phyloP scores from a whole-genome alignment of 2,888 invertebrate species.

The Trachelus iudaicus region DNA sequence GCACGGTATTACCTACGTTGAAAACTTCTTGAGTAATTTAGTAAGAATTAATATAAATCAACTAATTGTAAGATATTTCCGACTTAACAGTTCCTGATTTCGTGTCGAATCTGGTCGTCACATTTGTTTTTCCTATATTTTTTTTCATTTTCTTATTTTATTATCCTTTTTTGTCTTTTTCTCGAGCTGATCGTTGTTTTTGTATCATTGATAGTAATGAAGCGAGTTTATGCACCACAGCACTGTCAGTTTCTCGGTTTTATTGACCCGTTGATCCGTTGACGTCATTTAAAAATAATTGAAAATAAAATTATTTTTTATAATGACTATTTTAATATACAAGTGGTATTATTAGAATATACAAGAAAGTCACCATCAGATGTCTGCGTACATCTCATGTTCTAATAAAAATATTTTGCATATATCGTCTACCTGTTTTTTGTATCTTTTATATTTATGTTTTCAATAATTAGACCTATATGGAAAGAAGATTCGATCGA shows the following conservation, averaged over 20 bases:
- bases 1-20: no score
- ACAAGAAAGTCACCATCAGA: no score
- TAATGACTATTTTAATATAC: background rate
- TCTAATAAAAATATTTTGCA: background rate
- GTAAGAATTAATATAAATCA: no score
- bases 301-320: background rate
- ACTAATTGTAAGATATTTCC: no score
- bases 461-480: background rate
- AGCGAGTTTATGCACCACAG: background rate
- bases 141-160: background rate
- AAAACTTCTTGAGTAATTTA: no score
- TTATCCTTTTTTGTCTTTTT: background rate
- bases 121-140: background rate
- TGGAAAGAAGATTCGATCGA: background rate
- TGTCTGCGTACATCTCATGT: background rate
- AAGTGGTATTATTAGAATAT: background rate
- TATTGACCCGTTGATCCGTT: background rate
- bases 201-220: background rate
- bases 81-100: no score
- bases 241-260: background rate
- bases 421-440: background rate
- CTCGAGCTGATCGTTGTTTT: no score
- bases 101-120: background rate
- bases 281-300: background rate
- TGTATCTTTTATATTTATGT: background rate